phyloP scores from a whole-genome alignment of 1,140 invertebrate species.

The Aplysia californica region DNA sequence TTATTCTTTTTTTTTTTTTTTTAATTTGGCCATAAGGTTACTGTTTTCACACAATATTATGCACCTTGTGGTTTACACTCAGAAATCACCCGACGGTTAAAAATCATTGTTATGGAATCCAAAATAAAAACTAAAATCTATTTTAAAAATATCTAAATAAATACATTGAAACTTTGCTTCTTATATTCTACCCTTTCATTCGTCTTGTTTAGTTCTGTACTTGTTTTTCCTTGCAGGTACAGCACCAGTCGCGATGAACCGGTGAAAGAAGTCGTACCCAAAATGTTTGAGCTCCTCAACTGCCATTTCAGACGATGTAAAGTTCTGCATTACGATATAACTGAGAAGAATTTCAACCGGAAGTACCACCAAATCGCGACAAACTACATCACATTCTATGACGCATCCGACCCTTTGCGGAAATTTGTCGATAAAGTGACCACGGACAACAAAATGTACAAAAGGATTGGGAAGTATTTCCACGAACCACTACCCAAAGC shows the following conservation, averaged over 20 bases:
- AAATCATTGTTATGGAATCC: too few species aligned
- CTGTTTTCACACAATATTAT: too few species aligned
- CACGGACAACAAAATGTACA: conserved; percentile 16
- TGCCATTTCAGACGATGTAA: conserved; percentile 45
- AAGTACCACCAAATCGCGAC: conserved; percentile 39
- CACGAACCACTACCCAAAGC: conserved; percentile 37
- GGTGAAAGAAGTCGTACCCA: conserved; percentile 32
- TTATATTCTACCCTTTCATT: too few species aligned
- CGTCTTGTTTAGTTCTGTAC: too few species aligned
- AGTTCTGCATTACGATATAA: conserved; percentile 39
- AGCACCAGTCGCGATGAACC: conserved; percentile 35
- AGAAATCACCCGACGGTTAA: too few species aligned
- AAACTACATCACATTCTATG: conserved; percentile 37
- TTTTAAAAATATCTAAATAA: too few species aligned
- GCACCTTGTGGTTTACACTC: too few species aligned
- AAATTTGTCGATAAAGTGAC: conserved; percentile 21
- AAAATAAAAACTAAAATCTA: too few species aligned
- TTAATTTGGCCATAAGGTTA: too few species aligned
- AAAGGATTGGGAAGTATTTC: conserved; percentile 15
- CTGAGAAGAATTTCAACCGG: conserved; percentile 44
- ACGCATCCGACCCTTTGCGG: conserved; percentile 38
- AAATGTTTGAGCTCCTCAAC: conserved; percentile 45
- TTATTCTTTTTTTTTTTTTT: too few species aligned
- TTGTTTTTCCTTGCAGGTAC: conserved; percentile 51
- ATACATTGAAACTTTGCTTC: too few species aligned